Evolutionary conservation across 2,113 vertebrate species (phyloP), one percentile per base, ranked within the genome.

Genomic region (Talpa occidentalis): DNA sequence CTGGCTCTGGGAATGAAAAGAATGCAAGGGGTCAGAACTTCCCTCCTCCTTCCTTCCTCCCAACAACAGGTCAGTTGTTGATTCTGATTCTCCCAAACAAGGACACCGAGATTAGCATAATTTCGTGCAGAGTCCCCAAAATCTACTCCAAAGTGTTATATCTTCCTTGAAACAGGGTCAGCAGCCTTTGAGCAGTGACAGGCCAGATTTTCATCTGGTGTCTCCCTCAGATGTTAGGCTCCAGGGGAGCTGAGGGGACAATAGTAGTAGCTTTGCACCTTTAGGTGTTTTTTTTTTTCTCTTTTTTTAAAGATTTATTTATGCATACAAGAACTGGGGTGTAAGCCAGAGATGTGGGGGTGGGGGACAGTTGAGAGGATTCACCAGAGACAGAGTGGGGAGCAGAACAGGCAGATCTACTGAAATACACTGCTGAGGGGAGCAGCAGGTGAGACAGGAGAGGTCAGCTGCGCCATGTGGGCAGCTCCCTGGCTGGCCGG

Each of bases 1-100:
- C 96, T 66, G 97, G 93, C 97, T 99, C 99, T 99, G 94, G 26
- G 69, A 74, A 96, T 22, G 37, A 56, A 83, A 91, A 93, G 40
- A 95, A 93, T 35, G 59, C 62, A 3, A 32, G 26, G 32, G 7
- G 28, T 62, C 7, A 26, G 54, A 17, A 42, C 30, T 32, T 26
- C n/a, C 80, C 9, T 35, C 64, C 37, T n/a, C 30, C 30, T 26
- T n/a, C 80, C 9, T 35, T 54, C 37, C 30, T 44, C 6, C 67
- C 22, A 2, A 16, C 6, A 49, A 73, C 62, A 79, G 54, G 86
- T 35, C 32, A 79, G 5, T 19, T 47, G 52, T 30, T 80, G 40
- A 62, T 19, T 10, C 32, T 80, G 40, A 62, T 19, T 10, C 22
- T 47, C 47, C 70, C 54, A 59, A 30, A 9, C 26, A 73, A 89